A percentile compares a stretch with the other conserved stretches of the same genome.
Evolutionary conservation across 2,888 invertebrate species (phyloP).

Genomic region (Epicampocera succincta): DNA sequence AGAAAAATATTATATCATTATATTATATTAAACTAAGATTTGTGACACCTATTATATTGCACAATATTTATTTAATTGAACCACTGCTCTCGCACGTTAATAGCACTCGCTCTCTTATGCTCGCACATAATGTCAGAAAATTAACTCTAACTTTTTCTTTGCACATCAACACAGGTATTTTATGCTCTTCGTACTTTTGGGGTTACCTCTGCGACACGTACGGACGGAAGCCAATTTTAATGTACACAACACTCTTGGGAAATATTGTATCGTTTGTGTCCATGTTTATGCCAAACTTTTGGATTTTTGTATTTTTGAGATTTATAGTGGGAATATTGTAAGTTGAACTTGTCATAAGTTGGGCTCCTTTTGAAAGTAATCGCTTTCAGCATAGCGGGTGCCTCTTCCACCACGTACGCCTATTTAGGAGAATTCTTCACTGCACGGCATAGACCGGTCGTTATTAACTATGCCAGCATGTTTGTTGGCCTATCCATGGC

Average conservation of each 20-base stretch:
- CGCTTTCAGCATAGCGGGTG: slow-evolving; percentile 79
- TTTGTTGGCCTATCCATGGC: slow-evolving; percentile 79
- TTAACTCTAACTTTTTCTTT: background rate
- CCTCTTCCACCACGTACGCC: slow-evolving; percentile 81
- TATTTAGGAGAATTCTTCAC: slow-evolving; percentile 82
- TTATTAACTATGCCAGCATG: slow-evolving; percentile 80
- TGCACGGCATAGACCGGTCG: slow-evolving; percentile 77
- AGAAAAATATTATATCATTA: too few relatives aligned
- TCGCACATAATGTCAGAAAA: background rate
- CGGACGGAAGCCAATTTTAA: slow-evolving; percentile 82
- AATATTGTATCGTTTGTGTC: slow-evolving; percentile 82
- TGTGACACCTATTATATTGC: too few relatives aligned
- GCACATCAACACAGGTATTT: slow-evolving; percentile 80
- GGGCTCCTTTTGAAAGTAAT: background rate
- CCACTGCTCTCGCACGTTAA: too few relatives aligned
- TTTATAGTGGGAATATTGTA: slow-evolving; percentile 83
- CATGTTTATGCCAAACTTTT: slow-evolving; percentile 82
- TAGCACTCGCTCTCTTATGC: too few relatives aligned
- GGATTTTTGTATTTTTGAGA: slow-evolving; percentile 83
- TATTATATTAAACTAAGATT: too few relatives aligned
- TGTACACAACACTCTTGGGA: slow-evolving; percentile 82
- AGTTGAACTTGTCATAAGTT: slow-evolving; percentile 78
- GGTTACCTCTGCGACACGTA: slow-evolving; percentile 84
- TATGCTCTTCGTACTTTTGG: slow-evolving; percentile 84
- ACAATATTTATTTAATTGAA: too few relatives aligned